A percentile compares a stretch with the other conserved stretches of the same genome.
phyloP scores from a whole-genome alignment of 37 sponge, comb jelly and placozoan species.

The Crambe crambe region DNA sequence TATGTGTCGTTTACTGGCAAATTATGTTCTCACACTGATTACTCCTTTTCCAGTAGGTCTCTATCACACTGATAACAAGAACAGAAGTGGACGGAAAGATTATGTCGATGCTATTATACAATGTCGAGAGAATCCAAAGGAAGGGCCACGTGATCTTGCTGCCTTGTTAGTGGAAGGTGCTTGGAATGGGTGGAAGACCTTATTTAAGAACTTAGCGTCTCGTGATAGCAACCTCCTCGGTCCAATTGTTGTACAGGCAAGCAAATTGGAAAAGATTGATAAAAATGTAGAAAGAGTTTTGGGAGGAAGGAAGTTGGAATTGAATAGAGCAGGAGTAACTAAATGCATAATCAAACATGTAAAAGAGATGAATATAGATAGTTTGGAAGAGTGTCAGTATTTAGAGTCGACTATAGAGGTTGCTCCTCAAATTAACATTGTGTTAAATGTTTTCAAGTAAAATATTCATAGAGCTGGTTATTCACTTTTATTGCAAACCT shows the following conservation, averaged over 20 bases:
- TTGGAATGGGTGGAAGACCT: constrained; percentile 24
- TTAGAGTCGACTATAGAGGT: no score
- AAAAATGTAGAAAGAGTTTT: no score
- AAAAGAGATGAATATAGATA: no score
- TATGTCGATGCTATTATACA: constrained; percentile 60
- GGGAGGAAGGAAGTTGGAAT: no score
- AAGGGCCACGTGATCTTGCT: constrained; percentile 32
- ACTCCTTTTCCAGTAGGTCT: constrained; percentile 59
- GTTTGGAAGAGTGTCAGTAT: no score
- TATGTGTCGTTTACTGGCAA: constrained; percentile 60
- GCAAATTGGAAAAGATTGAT: no score
- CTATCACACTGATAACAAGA: constrained; percentile 4
- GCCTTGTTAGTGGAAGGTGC: constrained; percentile 51
- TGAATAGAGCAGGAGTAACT: no score
- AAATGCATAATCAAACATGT: no score
- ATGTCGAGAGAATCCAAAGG: constrained; percentile 26
- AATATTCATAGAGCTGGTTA: no score
- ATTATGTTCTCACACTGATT: constrained; percentile 35
- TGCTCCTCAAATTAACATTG: no score
- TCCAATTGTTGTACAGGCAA: constrained; percentile 4
- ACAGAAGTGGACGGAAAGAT: constrained; percentile 7
- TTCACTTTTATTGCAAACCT: no score
- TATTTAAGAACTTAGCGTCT: constrained; percentile 10
- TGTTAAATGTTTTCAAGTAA: no score
- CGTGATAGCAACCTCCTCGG: background rate